Evolutionary conservation across 1,140 invertebrate species (phyloP).

Genomic region (Gyrodactylus salaris): DNA sequence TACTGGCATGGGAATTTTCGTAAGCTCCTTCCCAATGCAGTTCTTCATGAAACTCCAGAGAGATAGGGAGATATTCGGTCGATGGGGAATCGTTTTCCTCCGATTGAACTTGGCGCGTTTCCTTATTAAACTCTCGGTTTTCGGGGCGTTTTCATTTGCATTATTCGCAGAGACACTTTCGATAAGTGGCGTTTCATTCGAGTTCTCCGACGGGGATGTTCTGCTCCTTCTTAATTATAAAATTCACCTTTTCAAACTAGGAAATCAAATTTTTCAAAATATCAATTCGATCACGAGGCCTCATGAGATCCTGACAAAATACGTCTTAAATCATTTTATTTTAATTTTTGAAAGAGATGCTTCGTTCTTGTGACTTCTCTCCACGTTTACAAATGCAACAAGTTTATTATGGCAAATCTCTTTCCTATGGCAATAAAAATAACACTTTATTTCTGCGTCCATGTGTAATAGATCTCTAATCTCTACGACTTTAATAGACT

Average conservation of each 20-base stretch:
- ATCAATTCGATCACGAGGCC: not conserved
- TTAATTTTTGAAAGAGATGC: too few relatives aligned
- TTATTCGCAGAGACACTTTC: not conserved
- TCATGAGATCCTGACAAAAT: too few relatives aligned
- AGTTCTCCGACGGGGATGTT: not conserved
- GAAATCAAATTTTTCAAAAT: not conserved
- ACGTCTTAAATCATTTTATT: too few relatives aligned
- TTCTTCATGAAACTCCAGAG: conserved; percentile 97
- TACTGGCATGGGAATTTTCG: conserved; percentile 91
- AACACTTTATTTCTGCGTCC: too few relatives aligned
- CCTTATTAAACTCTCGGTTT: not conserved
- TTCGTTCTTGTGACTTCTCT: too few relatives aligned
- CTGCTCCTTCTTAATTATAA: not conserved
- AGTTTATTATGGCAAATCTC: too few relatives aligned
- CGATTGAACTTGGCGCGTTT: not conserved
- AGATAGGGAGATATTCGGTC: conserved; percentile 71
- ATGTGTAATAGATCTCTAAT: too few relatives aligned
- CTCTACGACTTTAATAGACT: too few relatives aligned
- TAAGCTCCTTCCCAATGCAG: conserved; percentile 88
- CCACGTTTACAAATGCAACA: too few relatives aligned
- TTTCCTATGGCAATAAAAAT: too few relatives aligned
- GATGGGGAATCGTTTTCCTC: conserved; percentile 46
- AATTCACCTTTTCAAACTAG: too few relatives aligned
- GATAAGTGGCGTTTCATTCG: not conserved
- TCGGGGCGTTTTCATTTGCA: not conserved